Base-by-base conservation (phyloP, 2,113 vertebrate genomes). In the Sinocyclocheilus grahami region DNA sequence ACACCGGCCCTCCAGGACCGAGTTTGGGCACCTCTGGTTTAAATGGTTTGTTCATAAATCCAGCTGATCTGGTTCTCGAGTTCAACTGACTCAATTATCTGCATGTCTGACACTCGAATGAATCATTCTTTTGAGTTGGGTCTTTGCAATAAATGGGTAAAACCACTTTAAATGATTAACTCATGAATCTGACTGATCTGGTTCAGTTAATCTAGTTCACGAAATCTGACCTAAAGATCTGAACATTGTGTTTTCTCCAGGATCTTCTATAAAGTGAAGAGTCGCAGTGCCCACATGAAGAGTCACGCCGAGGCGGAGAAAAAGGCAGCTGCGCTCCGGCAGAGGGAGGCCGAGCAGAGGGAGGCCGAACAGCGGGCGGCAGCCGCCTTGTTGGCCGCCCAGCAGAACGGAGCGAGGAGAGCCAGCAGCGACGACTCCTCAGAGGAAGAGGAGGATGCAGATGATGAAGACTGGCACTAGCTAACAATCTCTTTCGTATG, bases 221-320 rank as follows among this genome's bases (percentile, higher is more conserved):
- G 1, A 55, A 20, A 55, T 55, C 53, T 53, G 69, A 72, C 10
- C 69, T 72, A 42, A 42, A 42, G 9, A 79, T 2, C 1, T 27
- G 11, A 46, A 24, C 27, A 7, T 12, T 11, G 5, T 11, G 3
- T 78, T 81, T 60, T 13, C 80, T 1, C 0, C 89, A 98, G 98
- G 94, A 92, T 99, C 83, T 99, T 99, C 94, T 96, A 89, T 93
- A 99, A 99, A 92, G 98, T 99, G 92, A 99, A 99, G 94, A 99
- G 98, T 91, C 97, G 98, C 89, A 99, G 98, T 0, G 98, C 98
- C 1, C 98, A 99, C 94, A 99, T 99, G 98, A 99, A 99, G 91
- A 99, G 98, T 92, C 98, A 99, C 0, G 96, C 98, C 0, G 98
- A 99, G 93, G 97, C 99, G 93, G 98, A 99, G 91, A 99, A 99